These are phyloP conservation scores for Raphicerus campestris DNA, from an alignment of 2,113 vertebrate species.

Conservation along the genomic window DNA sequence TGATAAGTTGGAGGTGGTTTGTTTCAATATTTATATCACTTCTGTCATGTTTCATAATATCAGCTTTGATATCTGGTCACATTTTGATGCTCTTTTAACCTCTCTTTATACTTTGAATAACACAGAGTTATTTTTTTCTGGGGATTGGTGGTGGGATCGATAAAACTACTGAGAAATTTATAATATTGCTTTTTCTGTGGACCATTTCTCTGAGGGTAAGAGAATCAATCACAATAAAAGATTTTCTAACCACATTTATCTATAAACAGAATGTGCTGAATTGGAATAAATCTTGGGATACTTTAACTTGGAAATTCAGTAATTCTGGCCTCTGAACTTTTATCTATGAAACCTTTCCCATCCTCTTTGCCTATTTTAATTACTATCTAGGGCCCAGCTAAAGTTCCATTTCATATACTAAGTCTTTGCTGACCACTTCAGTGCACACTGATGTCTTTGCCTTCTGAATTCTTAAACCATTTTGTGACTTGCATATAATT, in stretches of 20 bases:
- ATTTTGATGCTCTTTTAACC: not conserved
- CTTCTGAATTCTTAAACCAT: not conserved
- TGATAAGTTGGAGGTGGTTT: not conserved
- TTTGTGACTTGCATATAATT: not conserved
- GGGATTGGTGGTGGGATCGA: slow-evolving; percentile 3
- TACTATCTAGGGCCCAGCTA: not conserved
- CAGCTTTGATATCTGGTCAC: not conserved
- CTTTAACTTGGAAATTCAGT: not conserved
- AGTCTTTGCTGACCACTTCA: not conserved
- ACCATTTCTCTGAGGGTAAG: not conserved
- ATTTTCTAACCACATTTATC: not conserved
- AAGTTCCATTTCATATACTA: not conserved
- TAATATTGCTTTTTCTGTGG: slow-evolving; percentile 48
- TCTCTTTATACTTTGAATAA: slow-evolving; percentile 21
- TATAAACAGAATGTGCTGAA: slow-evolving; percentile 36
- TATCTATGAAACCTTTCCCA: not conserved
- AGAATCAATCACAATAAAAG: slow-evolving; percentile 47
- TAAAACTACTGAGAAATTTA: slow-evolving; percentile 43
- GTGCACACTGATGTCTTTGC: not conserved
- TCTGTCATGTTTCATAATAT: slow-evolving; percentile 32
- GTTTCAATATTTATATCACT: not conserved
- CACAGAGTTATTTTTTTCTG: slow-evolving; percentile 11
- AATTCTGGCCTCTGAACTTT: slow-evolving; percentile 41
- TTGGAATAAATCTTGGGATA: slow-evolving; percentile 39
- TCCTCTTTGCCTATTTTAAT: not conserved